A percentile compares a stretch with the other conserved stretches of the same genome.
Evolutionary conservation across 1,140 invertebrate genomes (phyloP).

Genomic region (Scaptodrosophila lebanonensis): DNA sequence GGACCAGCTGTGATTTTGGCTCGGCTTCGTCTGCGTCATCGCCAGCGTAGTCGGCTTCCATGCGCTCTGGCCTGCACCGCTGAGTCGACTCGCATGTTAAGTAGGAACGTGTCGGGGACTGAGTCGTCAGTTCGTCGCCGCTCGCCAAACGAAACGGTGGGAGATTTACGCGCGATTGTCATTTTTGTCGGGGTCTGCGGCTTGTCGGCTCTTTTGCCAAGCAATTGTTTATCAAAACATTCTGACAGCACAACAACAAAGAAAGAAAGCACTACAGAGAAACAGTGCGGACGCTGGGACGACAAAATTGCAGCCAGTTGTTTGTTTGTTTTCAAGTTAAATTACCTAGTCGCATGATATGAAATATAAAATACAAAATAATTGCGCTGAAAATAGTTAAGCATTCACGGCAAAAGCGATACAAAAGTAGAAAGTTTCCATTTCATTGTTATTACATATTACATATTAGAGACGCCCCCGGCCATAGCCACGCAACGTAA

Average conservation of each 20-base stretch:
- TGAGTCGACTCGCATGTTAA: no score
- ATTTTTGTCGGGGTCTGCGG: conserved; percentile 1
- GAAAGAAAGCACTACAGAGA: no score
- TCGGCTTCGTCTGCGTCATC: no score
- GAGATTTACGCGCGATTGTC: no score
- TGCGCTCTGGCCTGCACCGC: no score
- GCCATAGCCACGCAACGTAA: conserved; percentile 12
- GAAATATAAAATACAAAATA: conserved; percentile 52
- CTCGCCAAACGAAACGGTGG: conserved; percentile 8
- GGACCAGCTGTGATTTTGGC: no score
- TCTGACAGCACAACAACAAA: no score
- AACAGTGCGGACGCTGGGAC: neutral
- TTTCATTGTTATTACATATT: conserved; percentile 64
- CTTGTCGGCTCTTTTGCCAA: neutral
- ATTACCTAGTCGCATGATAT: no score
- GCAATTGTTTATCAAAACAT: conserved; percentile 7
- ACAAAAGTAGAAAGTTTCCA: conserved; percentile 69
- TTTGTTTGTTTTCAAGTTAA: no score
- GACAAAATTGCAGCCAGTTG: no score
- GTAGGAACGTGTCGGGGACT: conserved; percentile 6
- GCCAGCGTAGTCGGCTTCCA: no score
- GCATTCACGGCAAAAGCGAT: conserved; percentile 34
- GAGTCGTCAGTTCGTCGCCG: conserved; percentile 27
- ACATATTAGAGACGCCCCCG: conserved; percentile 34
- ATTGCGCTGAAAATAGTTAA: conserved; percentile 54